Percentiles rank a stretch among this genome's conserved stretches.
These are phyloP conservation scores for Chymomyza caudatula DNA, from an alignment of 2,888 invertebrate genomes.

Conservation along the genomic window DNA sequence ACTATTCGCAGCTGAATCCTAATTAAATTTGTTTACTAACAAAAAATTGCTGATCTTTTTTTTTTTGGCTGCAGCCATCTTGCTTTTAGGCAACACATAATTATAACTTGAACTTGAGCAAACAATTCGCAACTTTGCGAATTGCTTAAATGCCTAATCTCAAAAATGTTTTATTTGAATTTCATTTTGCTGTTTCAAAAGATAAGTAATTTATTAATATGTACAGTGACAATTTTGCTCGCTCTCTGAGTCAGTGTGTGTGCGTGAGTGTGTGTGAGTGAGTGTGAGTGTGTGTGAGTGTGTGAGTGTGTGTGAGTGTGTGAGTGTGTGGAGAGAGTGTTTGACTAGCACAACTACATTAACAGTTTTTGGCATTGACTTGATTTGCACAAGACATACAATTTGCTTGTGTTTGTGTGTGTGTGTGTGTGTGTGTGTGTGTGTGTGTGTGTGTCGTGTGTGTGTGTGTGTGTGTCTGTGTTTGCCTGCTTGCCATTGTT, in stretches of 20 bases:
- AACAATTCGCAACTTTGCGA: not conserved
- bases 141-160: not conserved
- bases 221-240: not conserved
- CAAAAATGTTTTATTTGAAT: not conserved
- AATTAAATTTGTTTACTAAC: no score
- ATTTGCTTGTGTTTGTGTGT: not conserved
- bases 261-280: constrained; percentile 13
- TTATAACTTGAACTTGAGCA: not conserved
- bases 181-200: not conserved
- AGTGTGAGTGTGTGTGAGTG: not conserved
- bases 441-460: not conserved
- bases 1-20: no score
- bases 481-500: constrained; percentile 38
- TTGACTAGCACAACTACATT: constrained; percentile 50
- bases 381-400: constrained; percentile 44
- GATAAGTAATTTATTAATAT: not conserved
- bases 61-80: no score
- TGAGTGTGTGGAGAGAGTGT: no score
- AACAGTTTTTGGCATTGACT: constrained; percentile 55
- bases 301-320: constrained; percentile 14
- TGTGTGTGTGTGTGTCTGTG: not conserved
- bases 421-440: not conserved
- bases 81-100: not conserved
- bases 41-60: not conserved
- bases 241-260: constrained; percentile 2